These are phyloP conservation scores for Donacobius atricapilla DNA, from an alignment of 2,113 vertebrate species.

Conservation along the genomic window DNA sequence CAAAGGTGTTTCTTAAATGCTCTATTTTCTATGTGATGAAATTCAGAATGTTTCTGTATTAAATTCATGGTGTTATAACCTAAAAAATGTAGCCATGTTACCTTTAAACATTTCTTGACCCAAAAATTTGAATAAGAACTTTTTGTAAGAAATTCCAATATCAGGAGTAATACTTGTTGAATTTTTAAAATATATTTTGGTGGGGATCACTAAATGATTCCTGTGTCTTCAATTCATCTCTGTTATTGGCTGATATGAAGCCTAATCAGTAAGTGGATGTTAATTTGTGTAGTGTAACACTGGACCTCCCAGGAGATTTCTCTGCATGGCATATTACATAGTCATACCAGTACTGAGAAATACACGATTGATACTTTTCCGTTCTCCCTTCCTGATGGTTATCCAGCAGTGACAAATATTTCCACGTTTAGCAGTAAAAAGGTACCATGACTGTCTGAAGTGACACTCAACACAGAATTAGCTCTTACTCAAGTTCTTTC, in stretches of 20 bases:
- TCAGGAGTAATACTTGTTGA: neutral
- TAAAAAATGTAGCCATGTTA: neutral
- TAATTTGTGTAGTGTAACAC: accelerated
- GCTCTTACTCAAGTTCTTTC: neutral
- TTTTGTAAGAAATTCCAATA: neutral
- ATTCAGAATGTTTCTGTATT: neutral
- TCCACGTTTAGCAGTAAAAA: neutral
- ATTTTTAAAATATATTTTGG: neutral
- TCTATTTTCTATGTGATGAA: neutral
- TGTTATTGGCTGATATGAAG: neutral
- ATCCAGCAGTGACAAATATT: neutral
- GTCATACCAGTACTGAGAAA: neutral
- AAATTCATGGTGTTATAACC: neutral
- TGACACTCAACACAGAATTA: neutral
- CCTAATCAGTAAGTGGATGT: neutral
- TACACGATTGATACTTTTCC: neutral
- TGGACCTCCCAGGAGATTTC: neutral
- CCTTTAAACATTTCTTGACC: neutral
- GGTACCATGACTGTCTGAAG: neutral
- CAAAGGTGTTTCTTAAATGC: neutral
- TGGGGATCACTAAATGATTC: neutral
- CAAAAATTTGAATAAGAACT: neutral
- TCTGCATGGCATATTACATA: neutral
- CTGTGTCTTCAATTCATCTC: neutral
- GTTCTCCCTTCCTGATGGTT: neutral